A percentile compares a stretch with the other conserved stretches of the same genome.
These are phyloP conservation scores for Bryconaethiops microstoma DNA, from an alignment of 2,797 vertebrate genomes.

Conservation along the genomic window DNA sequence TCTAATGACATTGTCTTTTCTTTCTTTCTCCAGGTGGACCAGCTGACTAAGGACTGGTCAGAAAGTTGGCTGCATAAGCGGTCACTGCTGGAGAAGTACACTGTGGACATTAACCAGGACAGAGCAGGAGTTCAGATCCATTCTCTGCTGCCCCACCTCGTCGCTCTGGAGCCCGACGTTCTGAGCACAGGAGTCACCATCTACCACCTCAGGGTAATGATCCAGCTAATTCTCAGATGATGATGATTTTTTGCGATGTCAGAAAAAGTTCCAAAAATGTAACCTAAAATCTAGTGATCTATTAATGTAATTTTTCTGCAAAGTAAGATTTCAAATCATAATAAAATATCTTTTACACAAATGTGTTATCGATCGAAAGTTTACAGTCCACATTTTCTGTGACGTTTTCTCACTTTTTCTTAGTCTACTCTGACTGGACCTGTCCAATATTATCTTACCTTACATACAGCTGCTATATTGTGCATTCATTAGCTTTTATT, in stretches of 20 bases:
- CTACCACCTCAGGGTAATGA: conserved; percentile 91
- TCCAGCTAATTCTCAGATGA: background rate
- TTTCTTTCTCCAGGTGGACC: conserved; percentile 81
- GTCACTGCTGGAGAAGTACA: conserved; percentile 88
- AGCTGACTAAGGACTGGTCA: conserved; percentile 93
- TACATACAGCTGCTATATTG: background rate
- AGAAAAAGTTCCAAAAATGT: too few relatives aligned
- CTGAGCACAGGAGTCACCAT: conserved; percentile 93
- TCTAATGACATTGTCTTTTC: background rate
- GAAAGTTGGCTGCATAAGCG: conserved; percentile 88
- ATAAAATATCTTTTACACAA: too few relatives aligned
- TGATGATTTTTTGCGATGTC: background rate
- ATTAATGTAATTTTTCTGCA: too few relatives aligned
- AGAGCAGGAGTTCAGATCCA: conserved; percentile 87
- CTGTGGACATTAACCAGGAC: conserved; percentile 90
- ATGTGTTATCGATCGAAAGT: too few relatives aligned
- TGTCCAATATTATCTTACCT: too few relatives aligned
- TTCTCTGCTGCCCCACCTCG: conserved; percentile 89
- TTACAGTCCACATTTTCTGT: too few relatives aligned
- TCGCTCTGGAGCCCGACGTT: conserved; percentile 89
- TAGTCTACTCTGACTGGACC: too few relatives aligned
- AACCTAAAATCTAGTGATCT: too few relatives aligned
- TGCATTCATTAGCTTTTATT: conserved; percentile 27
- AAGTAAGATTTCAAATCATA: too few relatives aligned
- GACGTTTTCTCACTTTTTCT: too few relatives aligned